A percentile compares a stretch with the other conserved stretches of the same genome.
These are phyloP conservation scores for Mycogona germanica DNA, from an alignment of 2,888 invertebrate species.

Conservation along the genomic window DNA sequence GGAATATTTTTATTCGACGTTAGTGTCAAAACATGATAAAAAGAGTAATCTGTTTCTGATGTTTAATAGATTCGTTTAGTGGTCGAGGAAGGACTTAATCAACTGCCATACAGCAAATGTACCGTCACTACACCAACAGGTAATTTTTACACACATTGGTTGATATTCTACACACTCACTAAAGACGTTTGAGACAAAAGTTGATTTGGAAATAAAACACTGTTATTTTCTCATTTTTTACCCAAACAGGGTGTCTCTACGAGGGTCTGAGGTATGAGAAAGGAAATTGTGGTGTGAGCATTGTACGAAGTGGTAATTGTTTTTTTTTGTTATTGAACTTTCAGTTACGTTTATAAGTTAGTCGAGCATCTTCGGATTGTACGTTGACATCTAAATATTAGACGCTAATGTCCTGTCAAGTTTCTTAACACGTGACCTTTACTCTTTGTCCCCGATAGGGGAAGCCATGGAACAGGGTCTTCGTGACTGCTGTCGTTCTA, in stretches of 20 bases:
- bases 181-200: too few species aligned
- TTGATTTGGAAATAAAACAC: too few species aligned
- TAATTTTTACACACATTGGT: constrained; percentile 21
- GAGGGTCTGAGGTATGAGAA: constrained; percentile 89
- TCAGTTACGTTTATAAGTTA: too few species aligned
- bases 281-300: constrained; percentile 97
- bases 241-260: constrained; percentile 58
- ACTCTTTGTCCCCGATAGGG: too few species aligned
- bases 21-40: too few species aligned
- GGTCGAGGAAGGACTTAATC: constrained; percentile 95
- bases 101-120: constrained; percentile 83
- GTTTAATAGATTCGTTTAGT: constrained; percentile 67
- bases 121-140: constrained; percentile 83
- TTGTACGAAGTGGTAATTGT: constrained; percentile 52
- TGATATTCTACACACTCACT: neutral
- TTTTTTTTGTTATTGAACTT: neutral
- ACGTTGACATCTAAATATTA: too few species aligned
- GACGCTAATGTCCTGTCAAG: constrained; percentile 3
- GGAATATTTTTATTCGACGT: too few species aligned
- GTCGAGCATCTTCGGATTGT: too few species aligned
- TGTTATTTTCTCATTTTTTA: too few species aligned
- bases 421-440: constrained; percentile 6
- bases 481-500: constrained; percentile 94
- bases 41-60: constrained; percentile 13
- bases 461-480: constrained; percentile 81